Evolutionary conservation across 2,888 invertebrate genomes (phyloP).

Genomic region (Lymantria monacha): DNA sequence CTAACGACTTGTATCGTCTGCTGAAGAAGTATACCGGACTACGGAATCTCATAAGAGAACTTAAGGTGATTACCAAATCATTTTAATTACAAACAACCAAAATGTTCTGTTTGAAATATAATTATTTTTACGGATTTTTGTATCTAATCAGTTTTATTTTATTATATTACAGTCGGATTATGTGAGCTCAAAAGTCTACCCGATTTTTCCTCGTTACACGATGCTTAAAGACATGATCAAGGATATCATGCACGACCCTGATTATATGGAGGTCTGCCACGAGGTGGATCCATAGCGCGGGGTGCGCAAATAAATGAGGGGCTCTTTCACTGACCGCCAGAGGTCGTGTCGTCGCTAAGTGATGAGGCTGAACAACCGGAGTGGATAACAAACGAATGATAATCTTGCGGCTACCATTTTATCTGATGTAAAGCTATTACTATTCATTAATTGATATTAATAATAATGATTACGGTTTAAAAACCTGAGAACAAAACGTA

Average conservation of each 20-base stretch:
- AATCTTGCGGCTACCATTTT: conserved; percentile 31
- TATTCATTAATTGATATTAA: background rate
- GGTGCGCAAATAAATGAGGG: conserved; percentile 80
- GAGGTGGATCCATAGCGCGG: conserved; percentile 90
- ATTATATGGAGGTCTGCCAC: conserved; percentile 98
- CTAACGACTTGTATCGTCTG: conserved; percentile 94
- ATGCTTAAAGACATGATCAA: conserved; percentile 99
- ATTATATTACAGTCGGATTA: conserved; percentile 88
- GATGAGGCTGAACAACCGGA: conserved; percentile 27
- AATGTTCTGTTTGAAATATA: background rate
- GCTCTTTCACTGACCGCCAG: conserved; percentile 72
- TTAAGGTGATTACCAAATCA: conserved; percentile 85
- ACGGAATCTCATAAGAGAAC: conserved; percentile 92
- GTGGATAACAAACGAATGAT: conserved; percentile 10
- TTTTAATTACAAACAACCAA: too few relatives aligned
- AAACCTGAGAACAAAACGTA: too few relatives aligned
- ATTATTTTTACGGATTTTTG: too few relatives aligned
- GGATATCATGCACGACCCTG: conserved; percentile 96
- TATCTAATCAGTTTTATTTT: background rate
- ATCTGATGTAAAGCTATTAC: background rate
- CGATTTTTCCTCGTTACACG: conserved; percentile 96
- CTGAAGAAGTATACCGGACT: conserved; percentile 95
- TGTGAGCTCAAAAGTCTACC: conserved; percentile 95
- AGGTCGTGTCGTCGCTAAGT: conserved; percentile 71
- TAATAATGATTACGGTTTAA: too few relatives aligned